Evolutionary conservation across 2,113 vertebrate genomes (phyloP), one percentile per base, ranked within the genome.

Genomic region (Takifugu bimaculatus): DNA sequence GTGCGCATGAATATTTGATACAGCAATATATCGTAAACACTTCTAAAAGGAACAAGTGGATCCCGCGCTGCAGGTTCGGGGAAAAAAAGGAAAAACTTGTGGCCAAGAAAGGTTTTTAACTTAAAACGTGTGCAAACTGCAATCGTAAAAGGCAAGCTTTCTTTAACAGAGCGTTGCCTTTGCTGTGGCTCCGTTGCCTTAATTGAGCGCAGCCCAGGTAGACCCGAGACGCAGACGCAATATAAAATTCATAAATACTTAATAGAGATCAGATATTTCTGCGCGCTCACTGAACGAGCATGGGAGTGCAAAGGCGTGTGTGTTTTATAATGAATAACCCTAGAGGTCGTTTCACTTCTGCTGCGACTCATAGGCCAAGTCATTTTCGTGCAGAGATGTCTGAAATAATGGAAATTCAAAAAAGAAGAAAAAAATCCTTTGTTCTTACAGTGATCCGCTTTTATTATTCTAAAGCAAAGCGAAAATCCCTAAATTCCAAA

Each of bases 1-100:
- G 54, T n/a, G 65, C 58, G 9, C 55, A 71, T 79, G 4, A 71
- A 82, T 76, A 74, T 54, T 65, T 72, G 45, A 71, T 72, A 61
- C 50, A 42, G 11, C 13, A 75, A 80, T 57, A 61, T 35, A 44
- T 26, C 54, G 32, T 71, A 50, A 75, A 75, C 26, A 67, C 39
- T 42, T 65, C 10, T 4, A 49, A 57, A 4, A 42, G 13, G 28
- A 57, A 59, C 27, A 39, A 26, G 7, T 39, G 35, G 10, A 54
- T 25, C 9, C 44, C 5, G 11, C 50, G 13, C 27, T 49, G 51
- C 9, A 20, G 45, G 48, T 32, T 6, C 28, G 42, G 13, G 42
- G 35, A 3, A 27, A 10, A 60, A 39, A 53, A 1, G 1, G 3
- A 28, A 13, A 32, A 45, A 20, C 35, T n/a, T 12, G n/a, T 12